Conservation (phyloP, 2,797 vertebrate species). For the Vireo griseus region DNA sequence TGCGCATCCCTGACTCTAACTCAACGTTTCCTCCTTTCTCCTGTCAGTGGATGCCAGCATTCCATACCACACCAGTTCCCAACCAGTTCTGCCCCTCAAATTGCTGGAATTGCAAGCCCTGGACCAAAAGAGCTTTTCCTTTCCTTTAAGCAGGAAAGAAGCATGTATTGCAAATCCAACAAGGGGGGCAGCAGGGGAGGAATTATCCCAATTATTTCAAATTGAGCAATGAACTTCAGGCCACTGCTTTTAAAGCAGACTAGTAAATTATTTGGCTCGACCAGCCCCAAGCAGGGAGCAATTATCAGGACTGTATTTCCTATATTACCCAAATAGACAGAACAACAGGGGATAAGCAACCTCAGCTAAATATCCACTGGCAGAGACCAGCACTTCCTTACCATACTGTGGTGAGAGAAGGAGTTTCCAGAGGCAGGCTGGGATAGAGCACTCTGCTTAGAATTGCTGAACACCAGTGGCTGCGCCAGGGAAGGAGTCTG, state of each 20-base stretch:
- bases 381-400: constrained; percentile 51
- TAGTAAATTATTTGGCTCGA: background rate
- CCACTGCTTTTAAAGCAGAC: background rate
- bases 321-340: background rate
- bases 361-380: background rate
- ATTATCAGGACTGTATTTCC: background rate
- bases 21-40: background rate
- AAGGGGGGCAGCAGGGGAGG: background rate
- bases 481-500: constrained; percentile 89
- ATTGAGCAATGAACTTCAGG: background rate
- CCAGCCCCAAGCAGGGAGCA: background rate
- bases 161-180: rapidly evolving
- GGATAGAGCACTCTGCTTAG: constrained; percentile 87
- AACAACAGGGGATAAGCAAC: background rate
- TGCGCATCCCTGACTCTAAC: background rate
- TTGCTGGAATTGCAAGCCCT: background rate
- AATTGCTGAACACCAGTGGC: constrained; percentile 96
- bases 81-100: background rate
- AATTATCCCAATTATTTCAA: background rate
- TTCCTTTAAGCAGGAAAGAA: background rate
- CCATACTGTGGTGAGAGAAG: constrained; percentile 94
- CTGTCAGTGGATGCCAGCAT: background rate
- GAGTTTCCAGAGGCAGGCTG: constrained; percentile 83
- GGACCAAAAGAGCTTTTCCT: background rate
- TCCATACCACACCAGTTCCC: background rate